A percentile compares a stretch with the other conserved stretches of the same genome.
These are phyloP conservation scores for Eulemur rufifrons DNA, from an alignment of 2,113 vertebrate genomes.

Conservation along the genomic window DNA sequence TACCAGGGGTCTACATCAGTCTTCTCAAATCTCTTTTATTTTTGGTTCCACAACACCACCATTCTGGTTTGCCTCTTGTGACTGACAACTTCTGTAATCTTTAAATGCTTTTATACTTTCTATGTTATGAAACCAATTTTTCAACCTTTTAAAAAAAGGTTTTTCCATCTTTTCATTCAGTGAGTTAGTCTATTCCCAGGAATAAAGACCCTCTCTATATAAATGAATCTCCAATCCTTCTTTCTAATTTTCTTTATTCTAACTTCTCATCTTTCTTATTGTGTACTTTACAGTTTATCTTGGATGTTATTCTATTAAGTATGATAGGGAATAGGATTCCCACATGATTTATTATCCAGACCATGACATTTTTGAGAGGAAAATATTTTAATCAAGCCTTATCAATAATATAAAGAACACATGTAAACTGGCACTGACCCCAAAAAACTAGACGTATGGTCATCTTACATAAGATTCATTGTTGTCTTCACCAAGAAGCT, in stretches of 20 bases:
- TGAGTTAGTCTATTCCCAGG: neutral
- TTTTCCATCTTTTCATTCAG: neutral
- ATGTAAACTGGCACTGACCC: neutral
- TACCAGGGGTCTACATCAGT: neutral
- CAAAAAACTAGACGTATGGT: neutral
- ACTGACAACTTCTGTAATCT: neutral
- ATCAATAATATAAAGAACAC: neutral
- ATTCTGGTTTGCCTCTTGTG: neutral
- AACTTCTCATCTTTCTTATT: neutral
- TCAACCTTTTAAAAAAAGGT: neutral
- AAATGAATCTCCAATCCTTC: neutral
- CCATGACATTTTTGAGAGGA: neutral
- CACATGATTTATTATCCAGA: neutral
- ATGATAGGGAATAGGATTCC: neutral
- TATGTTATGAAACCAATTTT: neutral
- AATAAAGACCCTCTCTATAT: neutral
- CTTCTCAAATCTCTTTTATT: neutral
- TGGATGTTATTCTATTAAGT: neutral
- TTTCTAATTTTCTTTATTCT: neutral
- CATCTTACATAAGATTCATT: neutral
- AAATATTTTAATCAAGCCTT: neutral
- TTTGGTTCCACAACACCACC: fast-evolving
- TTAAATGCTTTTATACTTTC: neutral
- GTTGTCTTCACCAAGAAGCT: neutral
- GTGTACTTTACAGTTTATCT: neutral